Evolutionary conservation across 2,113 vertebrate species (phyloP).

Genomic region (Arothron firmamentum): DNA sequence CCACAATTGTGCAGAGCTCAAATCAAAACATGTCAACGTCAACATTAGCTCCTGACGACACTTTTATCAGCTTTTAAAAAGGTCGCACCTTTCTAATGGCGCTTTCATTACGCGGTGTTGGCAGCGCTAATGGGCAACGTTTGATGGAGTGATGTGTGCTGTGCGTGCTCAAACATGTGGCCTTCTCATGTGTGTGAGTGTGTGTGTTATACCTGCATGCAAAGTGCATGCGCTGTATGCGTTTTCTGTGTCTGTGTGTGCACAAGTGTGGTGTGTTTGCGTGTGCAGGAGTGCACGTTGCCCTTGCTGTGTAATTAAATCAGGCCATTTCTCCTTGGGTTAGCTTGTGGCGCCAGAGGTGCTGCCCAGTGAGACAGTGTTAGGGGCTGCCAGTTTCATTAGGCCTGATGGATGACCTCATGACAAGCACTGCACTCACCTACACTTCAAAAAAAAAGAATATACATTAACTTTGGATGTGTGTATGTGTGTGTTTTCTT

Average conservation of each 20-base stretch:
- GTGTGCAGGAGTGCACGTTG: constrained; percentile 3
- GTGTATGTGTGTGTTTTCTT: neutral
- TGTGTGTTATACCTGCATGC: constrained; percentile 12
- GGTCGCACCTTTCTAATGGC: constrained; percentile 11
- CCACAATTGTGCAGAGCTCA: neutral
- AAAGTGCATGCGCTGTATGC: constrained; percentile 4
- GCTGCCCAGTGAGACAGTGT: constrained; percentile 64
- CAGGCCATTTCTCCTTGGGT: constrained; percentile 68
- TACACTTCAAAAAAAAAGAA: constrained; percentile 50
- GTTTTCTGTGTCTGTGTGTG: neutral
- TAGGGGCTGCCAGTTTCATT: constrained; percentile 70
- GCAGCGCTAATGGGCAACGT: constrained; percentile 27
- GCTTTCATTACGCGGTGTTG: constrained; percentile 9
- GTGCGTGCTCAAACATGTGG: constrained; percentile 5
- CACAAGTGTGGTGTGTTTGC: constrained; percentile 1
- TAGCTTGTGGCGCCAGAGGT: constrained; percentile 61
- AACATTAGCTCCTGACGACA: constrained; percentile 7
- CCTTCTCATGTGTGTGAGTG: constrained; percentile 7
- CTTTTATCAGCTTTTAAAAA: constrained; percentile 10
- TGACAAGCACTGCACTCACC: constrained; percentile 64
- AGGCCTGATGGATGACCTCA: constrained; percentile 73
- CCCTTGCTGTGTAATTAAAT: constrained; percentile 62
- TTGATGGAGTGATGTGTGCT: constrained; percentile 12
- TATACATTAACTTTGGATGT: constrained; percentile 32
- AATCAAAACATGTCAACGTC: constrained; percentile 14